phyloP scores from a whole-genome alignment of 2,888 invertebrate genomes.

The Zhuqinia jingwanae region DNA sequence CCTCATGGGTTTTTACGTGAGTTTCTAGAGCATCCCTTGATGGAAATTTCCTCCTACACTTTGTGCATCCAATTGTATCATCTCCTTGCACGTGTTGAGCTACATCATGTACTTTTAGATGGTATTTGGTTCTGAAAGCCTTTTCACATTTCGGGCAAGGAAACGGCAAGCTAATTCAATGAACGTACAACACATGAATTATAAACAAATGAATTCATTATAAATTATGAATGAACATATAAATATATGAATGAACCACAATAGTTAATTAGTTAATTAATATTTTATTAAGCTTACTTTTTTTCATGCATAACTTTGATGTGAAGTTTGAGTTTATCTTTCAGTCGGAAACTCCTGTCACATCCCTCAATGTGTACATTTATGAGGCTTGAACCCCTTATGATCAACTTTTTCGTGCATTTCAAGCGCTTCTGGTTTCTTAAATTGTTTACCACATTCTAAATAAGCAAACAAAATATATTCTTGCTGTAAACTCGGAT shows the following conservation, averaged over 20 bases:
- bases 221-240: no score
- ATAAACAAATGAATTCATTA: no score
- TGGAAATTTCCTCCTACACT: slow-evolving; percentile 72
- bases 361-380: slow-evolving; percentile 65
- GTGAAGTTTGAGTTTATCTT: slow-evolving; percentile 70
- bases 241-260: no score
- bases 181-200: not conserved
- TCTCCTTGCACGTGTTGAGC: slow-evolving; percentile 69
- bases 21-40: slow-evolving; percentile 64
- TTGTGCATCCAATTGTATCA: slow-evolving; percentile 65
- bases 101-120: slow-evolving; percentile 73
- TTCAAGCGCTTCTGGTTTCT: slow-evolving; percentile 62
- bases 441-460: slow-evolving; percentile 70
- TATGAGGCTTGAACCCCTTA: slow-evolving; percentile 66
- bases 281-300: slow-evolving; percentile 41
- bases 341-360: slow-evolving; percentile 67
- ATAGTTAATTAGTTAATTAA: no score
- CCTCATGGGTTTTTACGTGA: slow-evolving; percentile 64
- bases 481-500: not conserved
- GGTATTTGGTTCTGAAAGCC: slow-evolving; percentile 72
- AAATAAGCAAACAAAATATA: not conserved
- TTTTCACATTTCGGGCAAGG: slow-evolving; percentile 74
- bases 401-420: slow-evolving; percentile 69
- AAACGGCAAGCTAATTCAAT: slow-evolving; percentile 58
- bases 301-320: slow-evolving; percentile 73